A percentile compares a stretch with the other conserved stretches of the same genome.
Conservation (phyloP, 2,888 invertebrate genomes). For the Mesorhabditis belari region DNA sequence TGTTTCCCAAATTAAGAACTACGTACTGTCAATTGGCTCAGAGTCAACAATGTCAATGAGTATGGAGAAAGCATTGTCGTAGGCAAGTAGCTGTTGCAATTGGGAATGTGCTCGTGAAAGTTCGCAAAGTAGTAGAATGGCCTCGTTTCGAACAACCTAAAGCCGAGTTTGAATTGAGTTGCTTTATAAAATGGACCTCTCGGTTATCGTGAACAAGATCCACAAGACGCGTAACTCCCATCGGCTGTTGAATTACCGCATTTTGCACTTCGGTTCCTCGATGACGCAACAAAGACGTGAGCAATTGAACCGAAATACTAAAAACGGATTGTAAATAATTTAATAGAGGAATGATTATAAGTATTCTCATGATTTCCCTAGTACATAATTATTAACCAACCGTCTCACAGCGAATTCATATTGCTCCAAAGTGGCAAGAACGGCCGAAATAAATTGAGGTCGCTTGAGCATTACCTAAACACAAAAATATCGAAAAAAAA, state of each 20-base stretch:
- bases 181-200: slow-evolving; percentile 64
- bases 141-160: slow-evolving; percentile 57
- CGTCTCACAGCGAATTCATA: slow-evolving; percentile 43
- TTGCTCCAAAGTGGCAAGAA: slow-evolving; percentile 37
- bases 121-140: slow-evolving; percentile 79
- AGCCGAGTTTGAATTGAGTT: not conserved
- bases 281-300: slow-evolving; percentile 79
- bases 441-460: slow-evolving; percentile 33
- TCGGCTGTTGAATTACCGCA: slow-evolving; percentile 60
- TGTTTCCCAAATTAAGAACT: too few species aligned
- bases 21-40: slow-evolving; percentile 76
- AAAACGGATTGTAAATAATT: not conserved
- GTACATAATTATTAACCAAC: slow-evolving; percentile 14
- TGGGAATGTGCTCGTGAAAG: slow-evolving; percentile 86
- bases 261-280: slow-evolving; percentile 62
- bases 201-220: slow-evolving; percentile 85
- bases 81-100: slow-evolving; percentile 91
- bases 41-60: slow-evolving; percentile 83
- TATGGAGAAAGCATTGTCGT: slow-evolving; percentile 94
- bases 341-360: not conserved
- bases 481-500: too few species aligned
- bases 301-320: slow-evolving; percentile 57
- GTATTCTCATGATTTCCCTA: too few species aligned
- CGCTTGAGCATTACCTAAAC: slow-evolving; percentile 47
- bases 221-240: slow-evolving; percentile 95